Conservation (phyloP, 2,888 invertebrate genomes). For the Panopea generosa region DNA sequence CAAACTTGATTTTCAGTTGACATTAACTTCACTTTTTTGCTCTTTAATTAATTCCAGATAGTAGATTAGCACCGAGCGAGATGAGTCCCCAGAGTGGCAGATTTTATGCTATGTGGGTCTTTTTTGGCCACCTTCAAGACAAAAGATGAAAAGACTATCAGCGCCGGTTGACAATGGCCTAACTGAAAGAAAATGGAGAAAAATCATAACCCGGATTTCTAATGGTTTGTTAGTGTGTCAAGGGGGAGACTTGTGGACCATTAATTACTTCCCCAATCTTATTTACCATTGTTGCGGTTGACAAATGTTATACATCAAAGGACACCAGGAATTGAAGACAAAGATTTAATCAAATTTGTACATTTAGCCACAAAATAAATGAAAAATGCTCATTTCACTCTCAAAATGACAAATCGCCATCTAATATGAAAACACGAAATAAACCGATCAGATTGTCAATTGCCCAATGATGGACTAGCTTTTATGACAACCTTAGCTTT, state of each 20-base stretch:
- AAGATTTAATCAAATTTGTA: slow-evolving; percentile 64
- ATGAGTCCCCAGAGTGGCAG: slow-evolving; percentile 36
- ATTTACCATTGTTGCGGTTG: slow-evolving; percentile 54
- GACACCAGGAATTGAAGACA: slow-evolving; percentile 41
- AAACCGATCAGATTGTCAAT: slow-evolving; percentile 51
- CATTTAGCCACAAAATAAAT: slow-evolving; percentile 60
- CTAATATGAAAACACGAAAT: slow-evolving; percentile 56
- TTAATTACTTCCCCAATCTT: slow-evolving; percentile 51
- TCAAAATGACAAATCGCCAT: slow-evolving; percentile 55
- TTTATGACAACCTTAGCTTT: slow-evolving; percentile 46
- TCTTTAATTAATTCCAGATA: slow-evolving; percentile 55
- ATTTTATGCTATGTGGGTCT: slow-evolving; percentile 47
- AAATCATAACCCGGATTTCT: slow-evolving; percentile 56
- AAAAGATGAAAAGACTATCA: slow-evolving; percentile 49
- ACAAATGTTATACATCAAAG: slow-evolving; percentile 57
- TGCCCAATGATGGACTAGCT: slow-evolving; percentile 34
- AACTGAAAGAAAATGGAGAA: slow-evolving; percentile 43
- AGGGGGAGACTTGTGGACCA: slow-evolving; percentile 24
- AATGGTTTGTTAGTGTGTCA: slow-evolving; percentile 22
- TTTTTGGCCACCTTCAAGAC: slow-evolving; percentile 42
- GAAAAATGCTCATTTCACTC: slow-evolving; percentile 60
- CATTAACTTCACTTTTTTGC: slow-evolving; percentile 28
- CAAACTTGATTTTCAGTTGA: slow-evolving; percentile 15
- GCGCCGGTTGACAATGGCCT: slow-evolving; percentile 20
- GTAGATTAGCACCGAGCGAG: slow-evolving; percentile 31